Conservation (phyloP, 2,113 vertebrate genomes). For the Microtus montanus region DNA sequence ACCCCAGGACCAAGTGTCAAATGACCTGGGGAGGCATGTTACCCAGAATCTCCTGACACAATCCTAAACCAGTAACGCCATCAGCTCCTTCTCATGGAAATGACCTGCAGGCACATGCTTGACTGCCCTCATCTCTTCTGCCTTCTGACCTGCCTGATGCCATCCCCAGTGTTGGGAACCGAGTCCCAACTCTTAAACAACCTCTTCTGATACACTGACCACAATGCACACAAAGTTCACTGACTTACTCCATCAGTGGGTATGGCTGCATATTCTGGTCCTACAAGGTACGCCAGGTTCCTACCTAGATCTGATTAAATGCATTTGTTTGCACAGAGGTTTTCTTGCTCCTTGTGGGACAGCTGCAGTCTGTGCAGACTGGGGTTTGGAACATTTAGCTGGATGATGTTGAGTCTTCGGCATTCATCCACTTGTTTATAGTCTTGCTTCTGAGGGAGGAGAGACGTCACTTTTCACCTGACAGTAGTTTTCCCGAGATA, state of each 20-base stretch:
- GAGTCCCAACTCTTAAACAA: no score
- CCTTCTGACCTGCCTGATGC: neutral
- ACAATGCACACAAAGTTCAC: neutral
- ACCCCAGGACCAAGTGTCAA: neutral
- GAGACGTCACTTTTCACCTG: neutral
- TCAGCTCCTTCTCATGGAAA: neutral
- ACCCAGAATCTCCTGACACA: neutral
- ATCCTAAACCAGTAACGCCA: neutral
- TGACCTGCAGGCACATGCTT: neutral
- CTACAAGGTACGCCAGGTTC: neutral
- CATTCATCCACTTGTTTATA: neutral
- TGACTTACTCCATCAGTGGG: neutral
- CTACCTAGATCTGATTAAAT: neutral
- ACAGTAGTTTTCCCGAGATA: neutral
- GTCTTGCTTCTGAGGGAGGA: neutral
- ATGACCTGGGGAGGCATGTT: neutral
- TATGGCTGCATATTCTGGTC: accelerated
- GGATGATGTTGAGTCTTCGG: neutral
- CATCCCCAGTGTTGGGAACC: neutral
- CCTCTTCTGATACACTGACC: neutral
- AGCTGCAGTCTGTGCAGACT: neutral
- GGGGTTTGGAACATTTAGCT: neutral
- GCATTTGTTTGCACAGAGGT: neutral
- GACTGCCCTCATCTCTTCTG: neutral
- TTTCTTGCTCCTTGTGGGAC: neutral